Evolutionary conservation across 37 sponge, comb jelly and placozoan species (phyloP), one percentile per base, ranked within the genome.

Genomic region (Halisarca cf. caerulea): DNA sequence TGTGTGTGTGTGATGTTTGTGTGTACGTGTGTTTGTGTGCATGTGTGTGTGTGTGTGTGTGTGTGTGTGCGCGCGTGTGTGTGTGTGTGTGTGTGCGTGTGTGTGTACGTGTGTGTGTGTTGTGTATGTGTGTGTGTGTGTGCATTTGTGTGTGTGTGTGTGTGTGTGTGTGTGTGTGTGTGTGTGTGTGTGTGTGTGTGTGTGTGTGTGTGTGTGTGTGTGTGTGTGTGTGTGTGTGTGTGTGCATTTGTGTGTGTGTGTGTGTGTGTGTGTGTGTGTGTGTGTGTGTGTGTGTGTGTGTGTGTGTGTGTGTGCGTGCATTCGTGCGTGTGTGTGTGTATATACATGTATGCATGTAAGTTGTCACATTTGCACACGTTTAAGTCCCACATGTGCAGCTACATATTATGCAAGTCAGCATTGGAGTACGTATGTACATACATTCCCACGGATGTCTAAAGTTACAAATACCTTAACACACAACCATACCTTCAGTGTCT

Each of bases 71-170:
- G n/a, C n/a, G n/a, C n/a, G n/a, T n/a, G n/a, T n/a, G n/a, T n/a
- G 21, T 30, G 68, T 45, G 47, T 14, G 21, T 32, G 30, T 8
- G 1, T 11, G 21, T 78, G 44, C 23, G 35, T 2, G 45, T 68
- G 34, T 40, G 18, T 8, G 24, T n/a, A n/a, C n/a, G n/a, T n/a
- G n/a, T n/a, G n/a, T n/a, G n/a, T n/a, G n/a, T n/a, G n/a, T n/a
- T 71, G n/a, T 9, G 72, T 73, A n/a, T 83, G 42, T 40, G 44
- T 62, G 14, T 64, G 83, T 66, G 43, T 68, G 7, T 4, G 15
- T 18, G 20, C 21, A 43, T 78, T 38, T 78, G 45, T 2, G 20
- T 18, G 41, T 78, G 78, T 78, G 51, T 42, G 17, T 39, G 2
- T 41, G 9, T 78, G 2, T n/a, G n/a, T n/a, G n/a, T n/a, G n/a